Conservation (phyloP, 1,140 invertebrate species). For the Cotesia glomerata region DNA sequence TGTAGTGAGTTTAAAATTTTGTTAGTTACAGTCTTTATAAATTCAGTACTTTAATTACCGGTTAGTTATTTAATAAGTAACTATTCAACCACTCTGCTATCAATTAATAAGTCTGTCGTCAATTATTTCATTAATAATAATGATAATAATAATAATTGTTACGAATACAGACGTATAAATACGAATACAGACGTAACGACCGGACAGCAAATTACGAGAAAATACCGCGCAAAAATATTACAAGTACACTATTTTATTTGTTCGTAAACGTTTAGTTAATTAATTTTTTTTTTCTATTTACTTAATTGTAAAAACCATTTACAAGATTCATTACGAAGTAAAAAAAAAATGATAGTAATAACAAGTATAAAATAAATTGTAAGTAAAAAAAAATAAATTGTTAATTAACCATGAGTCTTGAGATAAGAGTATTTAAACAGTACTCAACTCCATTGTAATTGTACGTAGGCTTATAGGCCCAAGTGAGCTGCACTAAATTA, state of each 20-base stretch:
- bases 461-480: constrained; percentile 1
- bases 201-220: no score
- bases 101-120: neutral
- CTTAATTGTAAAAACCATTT: neutral
- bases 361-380: constrained; percentile 8
- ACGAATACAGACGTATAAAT: neutral
- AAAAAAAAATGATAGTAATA: neutral
- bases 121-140: constrained; percentile 13
- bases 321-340: neutral
- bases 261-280: no score
- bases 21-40: no score
- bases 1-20: no score
- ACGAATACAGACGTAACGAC: neutral
- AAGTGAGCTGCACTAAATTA: neutral
- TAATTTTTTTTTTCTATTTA: no score
- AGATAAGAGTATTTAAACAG: neutral
- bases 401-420: no score
- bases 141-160: neutral
- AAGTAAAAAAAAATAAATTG: neutral
- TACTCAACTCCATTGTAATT: neutral
- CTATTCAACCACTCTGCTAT: neutral
- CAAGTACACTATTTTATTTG: no score
- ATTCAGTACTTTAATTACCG: no score
- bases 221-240: no score
- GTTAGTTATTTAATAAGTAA: no score